Percentiles rank a stretch among this genome's conserved stretches.
These are phyloP conservation scores for Synanthedon andrenaeformis DNA, from an alignment of 2,888 invertebrate species.

Conservation along the genomic window DNA sequence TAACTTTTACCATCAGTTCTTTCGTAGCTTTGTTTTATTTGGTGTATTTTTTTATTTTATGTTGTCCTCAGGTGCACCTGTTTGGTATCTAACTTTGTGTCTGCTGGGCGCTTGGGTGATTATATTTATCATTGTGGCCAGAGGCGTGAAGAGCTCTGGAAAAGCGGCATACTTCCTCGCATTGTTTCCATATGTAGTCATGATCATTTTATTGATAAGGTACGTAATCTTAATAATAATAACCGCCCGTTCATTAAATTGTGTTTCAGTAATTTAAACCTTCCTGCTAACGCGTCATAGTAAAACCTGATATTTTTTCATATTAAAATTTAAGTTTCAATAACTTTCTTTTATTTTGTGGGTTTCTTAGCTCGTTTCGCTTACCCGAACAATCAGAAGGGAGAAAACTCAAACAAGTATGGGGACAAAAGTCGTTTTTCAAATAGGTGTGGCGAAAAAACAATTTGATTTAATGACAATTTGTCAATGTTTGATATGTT, in stretches of 20 bases:
- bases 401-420: no score
- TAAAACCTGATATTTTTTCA: no score
- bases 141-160: constrained; percentile 82
- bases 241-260: background rate
- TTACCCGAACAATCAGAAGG: no score
- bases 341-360: no score
- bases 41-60: background rate
- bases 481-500: no score
- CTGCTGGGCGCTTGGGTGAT: constrained; percentile 76
- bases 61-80: constrained; percentile 58
- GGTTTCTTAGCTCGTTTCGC: no score
- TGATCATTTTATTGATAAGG: constrained; percentile 78
- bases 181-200: constrained; percentile 84
- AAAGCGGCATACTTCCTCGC: constrained; percentile 92
- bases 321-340: no score
- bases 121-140: constrained; percentile 76
- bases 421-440: no score
- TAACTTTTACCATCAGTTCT: background rate
- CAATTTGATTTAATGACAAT: no score
- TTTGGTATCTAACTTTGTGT: constrained; percentile 77
- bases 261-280: background rate
- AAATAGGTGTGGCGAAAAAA: no score
- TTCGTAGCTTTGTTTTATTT: background rate
- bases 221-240: constrained; percentile 16
- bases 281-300: no score